Evolutionary conservation across 2,113 vertebrate species (phyloP), one percentile per base, ranked within the genome.

Genomic region (Pteropus alecto): DNA sequence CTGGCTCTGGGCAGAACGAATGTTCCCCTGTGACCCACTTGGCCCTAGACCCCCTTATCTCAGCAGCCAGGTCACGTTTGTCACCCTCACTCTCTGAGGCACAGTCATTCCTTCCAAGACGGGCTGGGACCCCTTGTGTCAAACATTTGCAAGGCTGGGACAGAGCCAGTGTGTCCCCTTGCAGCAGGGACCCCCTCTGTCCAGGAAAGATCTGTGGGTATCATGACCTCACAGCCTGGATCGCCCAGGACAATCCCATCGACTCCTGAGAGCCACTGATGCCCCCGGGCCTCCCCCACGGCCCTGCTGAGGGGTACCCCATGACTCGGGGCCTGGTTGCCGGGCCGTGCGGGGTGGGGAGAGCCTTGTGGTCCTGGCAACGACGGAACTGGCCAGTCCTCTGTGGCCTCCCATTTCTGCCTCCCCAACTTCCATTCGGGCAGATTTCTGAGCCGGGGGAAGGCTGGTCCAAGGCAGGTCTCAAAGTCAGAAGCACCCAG

Each of bases 21-120:
- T 0, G 7, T 85, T 51, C 35, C 18, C 0, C 0, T 2, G 2
- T 2, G 19, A 14, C 41, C 3, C 7, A 3, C 35, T 12, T 8
- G 46, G n/a, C 46, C 48, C 14, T 24, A 0, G 2, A 6, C 1
- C 41, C 15, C 13, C 18, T 11, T 12, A 30, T 28, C 48, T 84
- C 58, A 19, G 6, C 0, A 4, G 61, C 13, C 51, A 60, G 73
- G 28, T 12, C 33, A 13, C 1, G 19, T 46, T 51, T 74, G 58
- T 60, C 7, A 0, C 16, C 67, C 7, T 35, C 6, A 1, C 8
- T 16, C 18, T 63, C 54, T 7, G 58, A 28, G 74, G 43, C 54
- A 19, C 0, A 3, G 21, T 26, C 48, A 46, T 46, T 38, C 84
- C 38, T 78, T 60, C 60, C 33, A 30, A 82, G 70, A 46, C 33